Evolutionary conservation across 2,797 vertebrate genomes (phyloP).

Genomic region (Masticophis lateralis): DNA sequence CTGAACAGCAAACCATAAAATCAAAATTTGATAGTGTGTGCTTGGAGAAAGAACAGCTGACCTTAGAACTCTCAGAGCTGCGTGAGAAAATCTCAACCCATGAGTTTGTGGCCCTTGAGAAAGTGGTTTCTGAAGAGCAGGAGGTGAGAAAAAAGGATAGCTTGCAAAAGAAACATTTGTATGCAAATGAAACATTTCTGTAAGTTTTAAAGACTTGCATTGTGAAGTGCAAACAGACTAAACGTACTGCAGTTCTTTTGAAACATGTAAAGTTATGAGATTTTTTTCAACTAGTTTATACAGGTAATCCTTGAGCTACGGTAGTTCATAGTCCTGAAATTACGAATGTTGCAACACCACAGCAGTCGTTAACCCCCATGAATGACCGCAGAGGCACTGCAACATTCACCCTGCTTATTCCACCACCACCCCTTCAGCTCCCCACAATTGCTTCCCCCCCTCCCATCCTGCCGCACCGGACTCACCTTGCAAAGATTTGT

Average conservation of each 20-base stretch:
- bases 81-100: slow-evolving; percentile 79
- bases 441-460: too few relatives aligned
- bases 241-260: background rate
- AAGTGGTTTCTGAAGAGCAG: slow-evolving; percentile 75
- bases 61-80: slow-evolving; percentile 68
- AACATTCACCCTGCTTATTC: too few relatives aligned
- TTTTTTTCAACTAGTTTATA: background rate
- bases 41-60: slow-evolving; percentile 69
- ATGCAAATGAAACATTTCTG: background rate
- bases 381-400: too few relatives aligned
- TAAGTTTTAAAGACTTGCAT: background rate
- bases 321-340: background rate
- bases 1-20: slow-evolving; percentile 58
- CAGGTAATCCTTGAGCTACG: background rate
- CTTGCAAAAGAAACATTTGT: background rate
- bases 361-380: too few relatives aligned
- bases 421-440: too few relatives aligned
- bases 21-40: slow-evolving; percentile 61
- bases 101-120: slow-evolving; percentile 85
- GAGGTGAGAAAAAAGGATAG: slow-evolving; percentile 74
- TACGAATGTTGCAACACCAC: too few relatives aligned
- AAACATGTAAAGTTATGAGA: background rate
- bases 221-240: background rate
- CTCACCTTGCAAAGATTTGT: too few relatives aligned
- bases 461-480: too few relatives aligned